Evolutionary conservation across 2,113 vertebrate genomes (phyloP).

Genomic region (Equus przewalskii): DNA sequence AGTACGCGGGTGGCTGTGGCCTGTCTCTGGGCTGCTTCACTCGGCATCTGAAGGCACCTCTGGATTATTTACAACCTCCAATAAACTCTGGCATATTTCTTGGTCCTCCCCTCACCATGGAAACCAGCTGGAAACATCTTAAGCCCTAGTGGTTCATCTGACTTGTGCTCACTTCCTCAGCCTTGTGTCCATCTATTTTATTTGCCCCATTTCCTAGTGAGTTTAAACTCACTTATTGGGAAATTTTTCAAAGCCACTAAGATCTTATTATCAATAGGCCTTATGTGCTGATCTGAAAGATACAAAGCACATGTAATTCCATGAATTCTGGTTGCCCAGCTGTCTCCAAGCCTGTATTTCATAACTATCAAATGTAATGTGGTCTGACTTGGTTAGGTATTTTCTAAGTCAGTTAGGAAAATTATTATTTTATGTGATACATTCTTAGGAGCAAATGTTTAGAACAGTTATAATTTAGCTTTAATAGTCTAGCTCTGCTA

Average conservation of each 20-base stretch:
- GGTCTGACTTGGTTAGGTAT: background rate
- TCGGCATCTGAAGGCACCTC: background rate
- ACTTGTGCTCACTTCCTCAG: background rate
- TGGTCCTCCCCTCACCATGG: background rate
- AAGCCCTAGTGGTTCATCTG: background rate
- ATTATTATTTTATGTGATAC: background rate
- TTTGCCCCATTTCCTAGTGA: background rate
- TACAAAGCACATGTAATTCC: background rate
- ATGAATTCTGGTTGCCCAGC: background rate
- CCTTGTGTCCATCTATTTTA: background rate
- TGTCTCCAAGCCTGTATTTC: background rate
- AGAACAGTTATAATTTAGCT: constrained; percentile 1
- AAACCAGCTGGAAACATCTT: background rate
- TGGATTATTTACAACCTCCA: background rate
- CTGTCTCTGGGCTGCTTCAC: background rate
- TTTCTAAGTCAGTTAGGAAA: constrained; percentile 4
- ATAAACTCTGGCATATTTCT: background rate
- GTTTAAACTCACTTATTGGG: background rate
- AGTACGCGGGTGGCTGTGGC: background rate
- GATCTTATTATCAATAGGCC: background rate
- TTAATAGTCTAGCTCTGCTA: background rate
- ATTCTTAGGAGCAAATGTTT: background rate
- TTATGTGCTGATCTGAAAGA: background rate
- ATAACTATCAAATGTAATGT: background rate
- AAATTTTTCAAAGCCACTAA: background rate